phyloP scores from a whole-genome alignment of 35 echinoderm and acorn worm genomes.

The Chiridota heheva region DNA sequence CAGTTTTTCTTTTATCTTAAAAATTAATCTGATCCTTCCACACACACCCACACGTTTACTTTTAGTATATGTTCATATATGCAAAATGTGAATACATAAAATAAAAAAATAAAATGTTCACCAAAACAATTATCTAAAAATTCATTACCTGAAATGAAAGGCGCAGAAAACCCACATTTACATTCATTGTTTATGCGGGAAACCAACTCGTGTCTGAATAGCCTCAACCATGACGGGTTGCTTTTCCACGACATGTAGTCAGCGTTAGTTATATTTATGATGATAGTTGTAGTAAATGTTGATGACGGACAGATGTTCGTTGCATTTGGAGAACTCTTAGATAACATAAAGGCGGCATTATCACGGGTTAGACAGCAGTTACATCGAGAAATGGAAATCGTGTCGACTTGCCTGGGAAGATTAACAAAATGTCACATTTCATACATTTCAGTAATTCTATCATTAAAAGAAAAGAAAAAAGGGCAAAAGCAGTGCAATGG shows the following conservation, averaged over 20 bases:
- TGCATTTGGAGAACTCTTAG: slow-evolving; percentile 54
- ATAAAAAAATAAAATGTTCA: background rate
- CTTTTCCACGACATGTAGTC: slow-evolving; percentile 56
- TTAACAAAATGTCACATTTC: background rate
- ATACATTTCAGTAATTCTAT: no score
- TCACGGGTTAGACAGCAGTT: slow-evolving; percentile 51
- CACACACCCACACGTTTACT: no score
- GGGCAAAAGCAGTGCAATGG: background rate
- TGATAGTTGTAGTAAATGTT: slow-evolving; percentile 42
- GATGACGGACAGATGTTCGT: slow-evolving; percentile 61
- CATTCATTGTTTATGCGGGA: slow-evolving; percentile 61
- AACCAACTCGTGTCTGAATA: slow-evolving; percentile 46
- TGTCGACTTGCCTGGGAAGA: background rate
- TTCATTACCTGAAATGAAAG: slow-evolving; percentile 67
- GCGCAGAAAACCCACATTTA: slow-evolving; percentile 73
- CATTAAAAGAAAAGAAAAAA: no score
- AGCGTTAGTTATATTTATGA: slow-evolving; percentile 72
- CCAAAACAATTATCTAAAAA: background rate
- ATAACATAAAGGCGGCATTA: slow-evolving; percentile 54
- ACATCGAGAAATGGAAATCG: slow-evolving; percentile 77
- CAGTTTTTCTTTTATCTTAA: no score
- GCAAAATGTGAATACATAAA: background rate
- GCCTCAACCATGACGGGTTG: slow-evolving; percentile 3
- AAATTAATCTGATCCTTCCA: no score
- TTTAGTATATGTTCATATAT: background rate